Base-by-base conservation (phyloP, 2,113 vertebrate genomes). In the Picathartes gymnocephalus region DNA sequence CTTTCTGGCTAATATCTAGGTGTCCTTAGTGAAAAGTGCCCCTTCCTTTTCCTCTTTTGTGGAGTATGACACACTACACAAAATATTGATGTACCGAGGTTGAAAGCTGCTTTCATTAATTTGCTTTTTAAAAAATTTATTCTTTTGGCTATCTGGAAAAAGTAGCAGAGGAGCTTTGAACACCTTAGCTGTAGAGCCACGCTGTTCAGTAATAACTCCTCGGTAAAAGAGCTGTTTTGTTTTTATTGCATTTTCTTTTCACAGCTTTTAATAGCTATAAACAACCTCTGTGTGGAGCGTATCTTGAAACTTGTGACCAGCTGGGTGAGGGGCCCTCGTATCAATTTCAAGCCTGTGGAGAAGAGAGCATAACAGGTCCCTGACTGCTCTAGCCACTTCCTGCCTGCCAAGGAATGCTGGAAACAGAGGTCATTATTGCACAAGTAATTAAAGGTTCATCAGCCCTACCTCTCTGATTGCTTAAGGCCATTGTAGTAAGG, bases 381-480 rank as follows among this genome's bases (percentile, higher is more conserved):
- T 88, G 88, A 90, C 89, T 96, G 84, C 82, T 81, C 61, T 80
- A 95, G 91, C 86, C 71, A 54, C 81, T 91, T 92, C 77, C 74
- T 96, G 86, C 74, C 81, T 94, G 91, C 92, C 94, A 96, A 94
- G 69, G 92, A 96, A 93, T 94, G 93, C 92, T 96, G 94, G 81
- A 91, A 94, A 27, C 89, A 90, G 86, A 92, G 92, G 69, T 92
- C 66, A 3, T 95, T 96, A 86, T 96, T 96, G 86, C 92, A 88
- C 93, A 95, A 93, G 86, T 94, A 96, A 97, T 97, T 97, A 93
- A 96, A 95, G 88, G 88, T 97, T 96, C 93, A 95, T 97, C 72
- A 87, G 81, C 78, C 81, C 92, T 96, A 97, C 95, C 92, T 96
- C 96, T 96, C 86, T 35, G 86, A 93, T 89, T 96, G 92, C 91